Evolutionary conservation across 2,797 vertebrate species (phyloP).

Genomic region (Gephyroberyx darwinii): DNA sequence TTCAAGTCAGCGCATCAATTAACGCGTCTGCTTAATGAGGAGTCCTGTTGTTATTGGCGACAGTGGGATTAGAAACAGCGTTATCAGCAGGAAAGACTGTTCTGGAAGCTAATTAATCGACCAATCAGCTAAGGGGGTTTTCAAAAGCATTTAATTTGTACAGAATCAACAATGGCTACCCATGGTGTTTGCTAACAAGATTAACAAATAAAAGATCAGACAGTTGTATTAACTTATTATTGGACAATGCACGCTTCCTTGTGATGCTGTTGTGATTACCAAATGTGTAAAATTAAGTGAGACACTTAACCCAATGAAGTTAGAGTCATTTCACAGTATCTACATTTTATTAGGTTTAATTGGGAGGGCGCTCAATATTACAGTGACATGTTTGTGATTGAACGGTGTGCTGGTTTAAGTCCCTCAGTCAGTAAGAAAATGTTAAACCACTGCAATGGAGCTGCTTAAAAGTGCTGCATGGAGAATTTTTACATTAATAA

Average conservation of each 20-base stretch:
- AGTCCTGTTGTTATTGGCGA: constrained; percentile 64
- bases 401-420: too few relatives aligned
- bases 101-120: constrained; percentile 57
- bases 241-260: too few relatives aligned
- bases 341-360: neutral
- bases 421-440: too few relatives aligned
- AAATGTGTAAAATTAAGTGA: neutral
- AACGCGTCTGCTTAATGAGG: constrained; percentile 66
- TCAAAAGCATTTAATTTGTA: constrained; percentile 52
- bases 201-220: constrained; percentile 14
- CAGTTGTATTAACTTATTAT: neutral
- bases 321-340: neutral
- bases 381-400: too few relatives aligned
- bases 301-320: neutral
- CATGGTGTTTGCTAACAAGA: constrained; percentile 24
- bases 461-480: too few relatives aligned
- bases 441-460: too few relatives aligned
- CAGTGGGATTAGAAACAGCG: constrained; percentile 61
- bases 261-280: neutral
- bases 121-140: constrained; percentile 12
- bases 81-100: constrained; percentile 56
- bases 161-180: constrained; percentile 33
- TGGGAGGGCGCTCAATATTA: too few relatives aligned
- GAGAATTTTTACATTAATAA: too few relatives aligned
- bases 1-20: constrained; percentile 71